Base-by-base conservation (phyloP, 2,888 invertebrate genomes). In the Perdita meconis region DNA sequence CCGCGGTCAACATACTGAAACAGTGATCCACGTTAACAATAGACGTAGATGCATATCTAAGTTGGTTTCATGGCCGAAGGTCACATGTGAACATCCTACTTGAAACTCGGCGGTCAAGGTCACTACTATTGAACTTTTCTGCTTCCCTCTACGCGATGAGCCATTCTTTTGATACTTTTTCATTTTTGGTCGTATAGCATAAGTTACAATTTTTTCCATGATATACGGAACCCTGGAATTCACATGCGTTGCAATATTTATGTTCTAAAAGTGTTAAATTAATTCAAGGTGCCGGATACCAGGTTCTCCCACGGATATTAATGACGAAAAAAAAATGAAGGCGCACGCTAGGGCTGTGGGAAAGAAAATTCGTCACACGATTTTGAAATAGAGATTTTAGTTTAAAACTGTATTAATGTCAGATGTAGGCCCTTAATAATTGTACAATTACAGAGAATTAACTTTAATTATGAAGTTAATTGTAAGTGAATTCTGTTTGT, bases 11-110 rank as follows among this genome's bases (percentile, higher is more conserved):
- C 53, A 47, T 26, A 59, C 6, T 79, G 76, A 77, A 71, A 77
- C 65, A 44, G 50, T 68, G 76, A 68, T 65, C 68, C 26, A 50
- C 10, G 68, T 72, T 65, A 72, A 79, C 72, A 72, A 69, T 79
- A 53, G 61, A 69, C 40, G n/a, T 44, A 61, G 77, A 79, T 79
- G 36, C 77, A 77, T 79, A 79, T 79, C 79, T 77, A 66, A 57
- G 51, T 57, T 34, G 51, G 55, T 72, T 65, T 61, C 77, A 69
- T 22, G 68, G 65, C 65, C 61, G 51, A 79, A 79, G 65, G 72
- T 77, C 65, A 47, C 3, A 40, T 24, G n/a, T 22, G 38, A 67
- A 50, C 30, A 55, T 75, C 59, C 38, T 19, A 26, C 26, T 13
- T 68, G 59, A 64, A 60, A 10, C 19, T n/a, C 19, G 34, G 8